phyloP scores from a whole-genome alignment of 1,140 invertebrate species.

The Drosophila ercepeae region DNA sequence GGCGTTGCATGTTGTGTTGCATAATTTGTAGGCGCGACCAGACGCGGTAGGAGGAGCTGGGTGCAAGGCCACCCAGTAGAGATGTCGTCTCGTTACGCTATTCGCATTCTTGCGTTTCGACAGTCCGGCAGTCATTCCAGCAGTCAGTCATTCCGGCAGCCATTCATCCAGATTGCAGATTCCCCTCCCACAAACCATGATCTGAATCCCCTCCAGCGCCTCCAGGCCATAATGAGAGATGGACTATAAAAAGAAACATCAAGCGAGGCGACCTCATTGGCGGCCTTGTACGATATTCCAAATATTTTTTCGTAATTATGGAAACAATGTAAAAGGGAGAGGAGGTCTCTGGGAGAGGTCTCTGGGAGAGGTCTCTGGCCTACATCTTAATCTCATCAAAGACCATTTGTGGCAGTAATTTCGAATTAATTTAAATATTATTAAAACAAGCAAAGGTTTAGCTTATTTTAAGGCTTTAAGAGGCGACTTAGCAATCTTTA shows the following conservation, averaged over 20 bases:
- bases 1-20: constrained; percentile 67
- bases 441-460: no score
- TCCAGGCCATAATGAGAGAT: constrained; percentile 26
- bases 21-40: constrained; percentile 74
- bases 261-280: constrained; percentile 49
- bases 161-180: constrained; percentile 26
- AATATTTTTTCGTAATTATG: constrained; percentile 81
- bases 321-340: constrained; percentile 32
- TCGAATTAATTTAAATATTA: background rate
- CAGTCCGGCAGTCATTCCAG: constrained; percentile 39
- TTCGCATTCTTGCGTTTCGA: constrained; percentile 71
- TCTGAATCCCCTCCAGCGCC: constrained; percentile 26
- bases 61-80: constrained; percentile 39
- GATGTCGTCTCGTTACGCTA: constrained; percentile 61
- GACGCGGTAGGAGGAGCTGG: constrained; percentile 16
- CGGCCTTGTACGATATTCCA: constrained; percentile 72
- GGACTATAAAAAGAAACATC: constrained; percentile 45
- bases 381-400: constrained; percentile 56
- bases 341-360: constrained; percentile 2
- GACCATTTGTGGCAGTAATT: background rate
- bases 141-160: constrained; percentile 20
- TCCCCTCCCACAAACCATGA: constrained; percentile 8
- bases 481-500: no score
- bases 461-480: no score
- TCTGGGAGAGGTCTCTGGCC: constrained; percentile 23